Base-by-base conservation (phyloP, 2,888 invertebrate species). In the Dasypogon diadema region DNA sequence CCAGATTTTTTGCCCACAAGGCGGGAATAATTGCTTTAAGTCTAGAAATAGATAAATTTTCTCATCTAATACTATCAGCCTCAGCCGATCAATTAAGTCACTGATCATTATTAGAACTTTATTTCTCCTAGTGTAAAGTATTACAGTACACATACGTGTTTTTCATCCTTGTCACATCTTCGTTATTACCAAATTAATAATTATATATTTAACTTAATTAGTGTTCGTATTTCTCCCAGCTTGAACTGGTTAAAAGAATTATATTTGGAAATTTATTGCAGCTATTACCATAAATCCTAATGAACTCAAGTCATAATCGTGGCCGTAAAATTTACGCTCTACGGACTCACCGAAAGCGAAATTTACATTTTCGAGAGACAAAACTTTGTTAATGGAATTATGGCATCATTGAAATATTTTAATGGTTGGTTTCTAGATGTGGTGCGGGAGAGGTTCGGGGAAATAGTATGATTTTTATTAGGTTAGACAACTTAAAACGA, bases 211-310 rank as follows among this genome's bases (percentile, higher is more conserved):
- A 30, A 30, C 30, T 5, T 30, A 30, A 30, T 30, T 30, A 30
- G 30, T 30, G 4, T 30, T 30, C 8, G 30, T 5, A 30, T 30
- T 30, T 16, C 30, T 30, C 26, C 14, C 30, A 12, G 10, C 8
- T 58, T 58, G 4, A n/a, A n/a, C 14, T 30, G 16, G 37, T 60
- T 34, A 60, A 34, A 60, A 34, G n/a, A 16, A 34, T 60, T 37
- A 60, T 60, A 37, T 37, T 18, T 18, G 16, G n/a, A 21, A 60
- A 60, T 34, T 60, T 60, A 60, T 37, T 60, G 60, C 42, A 60
- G 18, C 21, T n/a, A 51, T 51, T 51, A 51, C 16, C 51, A 51
- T 51, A 51, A 51, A 51, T 51, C n/a, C 51, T 51, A 51, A 51
- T 51, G 18, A 51, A 51, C 21, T 51, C 51, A 51, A 51, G 16